Base-by-base conservation (phyloP, 2,797 vertebrate genomes). In the Sorex maritimensis region DNA sequence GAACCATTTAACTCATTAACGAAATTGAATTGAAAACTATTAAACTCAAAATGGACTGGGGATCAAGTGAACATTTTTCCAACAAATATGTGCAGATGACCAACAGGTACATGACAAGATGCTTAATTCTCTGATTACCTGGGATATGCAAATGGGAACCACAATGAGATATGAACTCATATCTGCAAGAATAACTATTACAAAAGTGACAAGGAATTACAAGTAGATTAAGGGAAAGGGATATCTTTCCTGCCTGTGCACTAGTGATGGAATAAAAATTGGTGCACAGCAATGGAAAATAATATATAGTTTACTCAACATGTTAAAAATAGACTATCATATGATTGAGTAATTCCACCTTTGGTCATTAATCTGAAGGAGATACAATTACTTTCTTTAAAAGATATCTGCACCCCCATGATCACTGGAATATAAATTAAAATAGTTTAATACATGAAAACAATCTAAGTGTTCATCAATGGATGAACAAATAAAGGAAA, bases 131-230 rank as follows among this genome's bases (percentile, higher is more conserved):
- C 23, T 38, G 38, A 30, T 44, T 24, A 38, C 23, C 69, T 24
- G 49, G 81, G 63, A 77, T 61, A 87, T 61, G 34, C 24, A 69
- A 49, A 68, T 61, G 75, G 46, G 79, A 90, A 58, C 74, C 14
- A 46, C 58, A 74, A 69, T 30, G 68, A 74, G 49, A 46, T 7
- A n/a, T 28, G 6, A 41, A 7, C 41, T 24, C 34, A 74, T 6
- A 1, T 65, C 34, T 46, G 13, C 28, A 19, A 81, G 58, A 38
- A 68, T 21, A 28, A 38, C 23, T 67, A 5, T 49, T 28, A 68
- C 12, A 15, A 68, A n/a, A 74, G 73, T 34, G 44, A 74, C 58
- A 73, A 78, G 81, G 17, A 34, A n/a, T 15, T 65, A 55, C 26
- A 58, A 46, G 38, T 38, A 9, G 26, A 58, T 7, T 13, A 14